Evolutionary conservation across 2,888 invertebrate genomes (phyloP), one percentile per base, ranked within the genome.

Genomic region (Pollenia amentaria): DNA sequence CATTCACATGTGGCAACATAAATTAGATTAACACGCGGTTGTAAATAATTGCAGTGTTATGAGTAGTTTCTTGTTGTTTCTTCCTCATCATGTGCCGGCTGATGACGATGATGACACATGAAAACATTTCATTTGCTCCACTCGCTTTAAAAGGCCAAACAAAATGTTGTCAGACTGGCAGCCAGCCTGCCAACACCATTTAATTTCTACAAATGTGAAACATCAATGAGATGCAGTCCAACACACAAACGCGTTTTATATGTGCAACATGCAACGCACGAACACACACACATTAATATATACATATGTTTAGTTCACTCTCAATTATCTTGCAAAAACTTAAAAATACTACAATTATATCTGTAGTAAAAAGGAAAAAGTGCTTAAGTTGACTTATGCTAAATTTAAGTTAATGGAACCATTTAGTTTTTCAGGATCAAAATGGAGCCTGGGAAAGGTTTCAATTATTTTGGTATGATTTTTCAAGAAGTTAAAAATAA

Each of bases 11-110:
- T 67, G 60, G 57, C 75, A 84, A 78, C 72, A 67, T 78, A 60
- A 84, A 84, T 84, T 84, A 73, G 65, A 84, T 78, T 78, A 78
- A 84, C 72, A 78, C 72, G 78, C 72, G 72, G 83, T 72, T 72
- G 77, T 77, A 77, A 77, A 65, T 83, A 65, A 57, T 72, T 84
- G 51, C 51, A 51, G 29, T n/a, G 4, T 72, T 55, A 57, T 72
- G 51, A 78, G 57, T 65, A 44, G 62, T 55, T 70, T 60, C 18
- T 40, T 42, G 40, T 42, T 75, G 38, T n/a, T 12, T 57, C 48
- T 57, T 60, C 29, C 55, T 69, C 67, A 77, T 77, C 44, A 67
- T 57, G 38, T 67, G 67, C 40, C 48, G 69, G 10, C 46, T 12
- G 53, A 57, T 69, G 67, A 55, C 67, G 83, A 83, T 55, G 70